phyloP scores from a whole-genome alignment of 2,888 invertebrate species.

The Monopis laevigella region DNA sequence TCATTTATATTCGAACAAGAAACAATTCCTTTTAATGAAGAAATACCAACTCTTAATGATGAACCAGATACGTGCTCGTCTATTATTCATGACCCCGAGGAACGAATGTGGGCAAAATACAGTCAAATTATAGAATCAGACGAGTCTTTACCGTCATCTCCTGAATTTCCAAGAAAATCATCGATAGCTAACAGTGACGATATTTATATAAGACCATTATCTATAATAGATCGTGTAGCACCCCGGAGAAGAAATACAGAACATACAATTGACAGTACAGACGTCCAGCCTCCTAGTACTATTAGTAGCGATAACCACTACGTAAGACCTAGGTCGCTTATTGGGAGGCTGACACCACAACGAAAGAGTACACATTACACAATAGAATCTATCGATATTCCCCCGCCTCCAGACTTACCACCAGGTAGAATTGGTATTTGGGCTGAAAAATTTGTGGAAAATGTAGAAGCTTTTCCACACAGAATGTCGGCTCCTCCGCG shows the following conservation, averaged over 20 bases:
- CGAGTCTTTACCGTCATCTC: slow-evolving; percentile 14
- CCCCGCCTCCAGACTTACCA: slow-evolving; percentile 37
- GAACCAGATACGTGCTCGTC: neutral
- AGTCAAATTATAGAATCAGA: slow-evolving; percentile 29
- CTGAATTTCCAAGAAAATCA: slow-evolving; percentile 21
- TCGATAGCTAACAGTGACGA: slow-evolving; percentile 27
- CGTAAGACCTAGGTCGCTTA: slow-evolving; percentile 41
- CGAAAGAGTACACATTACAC: slow-evolving; percentile 34
- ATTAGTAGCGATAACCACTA: slow-evolving; percentile 48
- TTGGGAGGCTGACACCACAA: slow-evolving; percentile 46
- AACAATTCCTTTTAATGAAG: slow-evolving; percentile 27
- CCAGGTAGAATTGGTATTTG: slow-evolving; percentile 46
- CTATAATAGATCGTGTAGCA: slow-evolving; percentile 47
- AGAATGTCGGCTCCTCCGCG: slow-evolving; percentile 60
- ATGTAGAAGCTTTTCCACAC: slow-evolving; percentile 61
- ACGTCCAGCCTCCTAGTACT: slow-evolving; percentile 41
- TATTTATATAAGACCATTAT: slow-evolving; percentile 44
- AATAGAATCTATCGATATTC: slow-evolving; percentile 49
- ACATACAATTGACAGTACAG: slow-evolving; percentile 46
- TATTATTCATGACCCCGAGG: neutral
- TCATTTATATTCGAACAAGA: slow-evolving; percentile 20
- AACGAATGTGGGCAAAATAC: neutral
- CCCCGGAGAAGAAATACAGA: slow-evolving; percentile 36
- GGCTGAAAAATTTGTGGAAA: slow-evolving; percentile 62
- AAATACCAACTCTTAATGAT: slow-evolving; percentile 28